Evolutionary conservation across 2,888 invertebrate genomes (phyloP).

Genomic region (Mimas tiliae): DNA sequence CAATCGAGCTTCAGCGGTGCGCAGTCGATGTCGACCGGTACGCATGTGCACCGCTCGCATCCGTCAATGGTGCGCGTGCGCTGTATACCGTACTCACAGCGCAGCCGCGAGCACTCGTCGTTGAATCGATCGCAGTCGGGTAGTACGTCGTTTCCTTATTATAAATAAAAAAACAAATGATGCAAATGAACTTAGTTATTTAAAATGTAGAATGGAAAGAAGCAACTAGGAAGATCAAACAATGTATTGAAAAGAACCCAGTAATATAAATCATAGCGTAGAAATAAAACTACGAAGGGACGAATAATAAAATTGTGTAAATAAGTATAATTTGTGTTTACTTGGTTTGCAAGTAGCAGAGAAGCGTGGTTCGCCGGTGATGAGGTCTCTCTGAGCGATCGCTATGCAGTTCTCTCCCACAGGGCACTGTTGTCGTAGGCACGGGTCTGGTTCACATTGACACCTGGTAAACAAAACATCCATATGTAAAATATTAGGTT

Average conservation of each 20-base stretch:
- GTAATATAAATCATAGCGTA: no score
- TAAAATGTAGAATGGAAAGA: no score
- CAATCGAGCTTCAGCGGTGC: constrained; percentile 85
- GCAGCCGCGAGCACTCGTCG: constrained; percentile 86
- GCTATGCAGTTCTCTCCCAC: constrained; percentile 89
- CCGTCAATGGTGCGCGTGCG: constrained; percentile 74
- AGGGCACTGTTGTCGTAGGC: constrained; percentile 85
- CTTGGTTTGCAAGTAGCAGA: constrained; percentile 50
- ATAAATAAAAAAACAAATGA: not conserved
- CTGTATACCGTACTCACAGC: constrained; percentile 90
- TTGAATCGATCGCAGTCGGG: constrained; percentile 49
- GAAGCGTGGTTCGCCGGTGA: constrained; percentile 67
- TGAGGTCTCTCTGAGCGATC: constrained; percentile 74
- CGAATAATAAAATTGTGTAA: no score
- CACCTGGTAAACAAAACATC: constrained; percentile 53
- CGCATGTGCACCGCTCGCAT: constrained; percentile 87
- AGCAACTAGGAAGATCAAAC: no score
- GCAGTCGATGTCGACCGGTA: constrained; percentile 77
- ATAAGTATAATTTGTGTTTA: constrained; percentile 22
- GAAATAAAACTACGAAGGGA: no score
- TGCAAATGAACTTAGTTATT: no score
- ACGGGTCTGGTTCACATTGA: constrained; percentile 86
- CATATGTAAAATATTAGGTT: no score
- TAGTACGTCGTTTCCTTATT: constrained; percentile 42
- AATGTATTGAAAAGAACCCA: no score